Percentiles rank a stretch among this genome's conserved stretches.
Conservation (phyloP, 2,797 vertebrate genomes). For the Lophotriccus pileatus region DNA sequence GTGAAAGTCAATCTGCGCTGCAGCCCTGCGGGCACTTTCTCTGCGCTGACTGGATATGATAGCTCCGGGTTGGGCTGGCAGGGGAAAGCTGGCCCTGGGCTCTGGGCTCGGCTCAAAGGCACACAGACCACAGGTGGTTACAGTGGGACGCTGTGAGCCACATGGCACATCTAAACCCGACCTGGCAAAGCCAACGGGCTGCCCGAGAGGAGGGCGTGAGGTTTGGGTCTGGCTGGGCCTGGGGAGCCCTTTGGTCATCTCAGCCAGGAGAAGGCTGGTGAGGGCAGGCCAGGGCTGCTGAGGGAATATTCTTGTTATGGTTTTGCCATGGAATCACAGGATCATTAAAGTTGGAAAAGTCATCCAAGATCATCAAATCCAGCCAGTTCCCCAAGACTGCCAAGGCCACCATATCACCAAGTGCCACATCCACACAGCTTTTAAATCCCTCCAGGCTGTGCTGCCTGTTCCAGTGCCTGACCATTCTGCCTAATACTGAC, state of each 20-base stretch:
- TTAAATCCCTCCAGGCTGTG: neutral
- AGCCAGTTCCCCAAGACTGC: neutral
- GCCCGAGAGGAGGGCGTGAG: neutral
- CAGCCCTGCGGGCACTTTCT: neutral
- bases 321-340: neutral
- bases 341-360: neutral
- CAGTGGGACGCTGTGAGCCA: neutral
- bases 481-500: neutral
- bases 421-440: neutral
- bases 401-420: neutral
- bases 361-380: neutral
- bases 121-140: neutral
- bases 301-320: neutral
- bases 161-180: fast-evolving
- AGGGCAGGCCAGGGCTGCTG: neutral
- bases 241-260: neutral
- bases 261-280: neutral
- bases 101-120: neutral
- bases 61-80: neutral
- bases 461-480: neutral
- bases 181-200: neutral
- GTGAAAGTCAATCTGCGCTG: constrained; percentile 42
- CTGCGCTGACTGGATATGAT: neutral
- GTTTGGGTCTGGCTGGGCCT: neutral
- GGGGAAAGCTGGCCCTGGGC: neutral